These are phyloP conservation scores for Papilio xuthus DNA, from an alignment of 1,140 invertebrate species.

Conservation along the genomic window DNA sequence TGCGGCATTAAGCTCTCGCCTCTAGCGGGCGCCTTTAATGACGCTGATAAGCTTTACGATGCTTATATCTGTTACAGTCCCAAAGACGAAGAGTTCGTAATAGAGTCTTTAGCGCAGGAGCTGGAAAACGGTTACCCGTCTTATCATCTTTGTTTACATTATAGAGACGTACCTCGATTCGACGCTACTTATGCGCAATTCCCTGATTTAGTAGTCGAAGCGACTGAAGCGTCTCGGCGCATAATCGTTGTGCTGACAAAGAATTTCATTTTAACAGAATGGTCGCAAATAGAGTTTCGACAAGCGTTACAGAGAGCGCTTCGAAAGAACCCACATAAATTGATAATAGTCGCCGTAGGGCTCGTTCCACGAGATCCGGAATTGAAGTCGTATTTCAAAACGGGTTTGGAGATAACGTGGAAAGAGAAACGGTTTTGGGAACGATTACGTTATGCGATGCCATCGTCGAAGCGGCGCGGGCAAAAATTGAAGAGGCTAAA, in stretches of 20 bases:
- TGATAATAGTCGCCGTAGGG: slow-evolving; percentile 92
- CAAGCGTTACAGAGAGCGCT: slow-evolving; percentile 92
- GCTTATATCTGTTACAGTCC: slow-evolving; percentile 95
- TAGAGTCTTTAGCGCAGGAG: slow-evolving; percentile 89
- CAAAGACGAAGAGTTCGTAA: slow-evolving; percentile 93
- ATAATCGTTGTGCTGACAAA: slow-evolving; percentile 90
- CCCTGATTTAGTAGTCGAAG: slow-evolving; percentile 91
- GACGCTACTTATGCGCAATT: slow-evolving; percentile 86
- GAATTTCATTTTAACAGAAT: slow-evolving; percentile 92
- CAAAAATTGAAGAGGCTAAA: slow-evolving; percentile 84
- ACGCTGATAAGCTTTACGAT: slow-evolving; percentile 92
- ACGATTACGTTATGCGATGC: slow-evolving; percentile 93
- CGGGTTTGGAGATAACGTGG: slow-evolving; percentile 92
- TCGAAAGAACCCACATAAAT: slow-evolving; percentile 89
- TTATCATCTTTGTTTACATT: slow-evolving; percentile 92
- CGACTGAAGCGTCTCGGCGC: slow-evolving; percentile 91
- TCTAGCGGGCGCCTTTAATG: slow-evolving; percentile 87
- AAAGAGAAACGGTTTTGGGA: slow-evolving; percentile 96
- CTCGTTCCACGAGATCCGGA: slow-evolving; percentile 92
- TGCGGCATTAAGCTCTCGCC: slow-evolving; percentile 91
- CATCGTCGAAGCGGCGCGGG: slow-evolving; percentile 84
- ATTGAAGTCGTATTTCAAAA: slow-evolving; percentile 92
- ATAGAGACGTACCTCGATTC: slow-evolving; percentile 92
- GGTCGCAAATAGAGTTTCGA: slow-evolving; percentile 91
- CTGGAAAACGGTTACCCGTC: slow-evolving; percentile 87